Evolutionary conservation across 2,797 vertebrate species (phyloP), one percentile per base, ranked within the genome.

Genomic region (Lithobates sylvaticus): DNA sequence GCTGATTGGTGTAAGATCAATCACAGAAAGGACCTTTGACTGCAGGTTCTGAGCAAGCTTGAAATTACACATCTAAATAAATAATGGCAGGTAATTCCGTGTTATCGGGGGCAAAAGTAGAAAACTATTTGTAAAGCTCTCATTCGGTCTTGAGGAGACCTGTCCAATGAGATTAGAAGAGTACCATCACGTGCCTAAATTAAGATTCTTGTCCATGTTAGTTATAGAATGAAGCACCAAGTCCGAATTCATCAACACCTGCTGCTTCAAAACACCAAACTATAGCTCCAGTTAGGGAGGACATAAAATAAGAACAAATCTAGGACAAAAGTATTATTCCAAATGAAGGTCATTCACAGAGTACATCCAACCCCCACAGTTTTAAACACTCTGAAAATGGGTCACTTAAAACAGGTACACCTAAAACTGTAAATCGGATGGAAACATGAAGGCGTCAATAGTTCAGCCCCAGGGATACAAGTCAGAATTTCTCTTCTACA

Each of bases 391-490:
- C 7, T 9, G n/a, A 47, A 44, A 68, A 42, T 18, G 64, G 23
- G 26, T 50, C 23, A 27, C 61, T 34, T 34, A 47, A 39, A 16
- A 50, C 67, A 61, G 76, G 54, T 58, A 61, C 9, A 23, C 44
- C 44, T 47, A 78, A 71, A 78, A 64, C 47, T 71, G 10, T 65
- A 29, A 70, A 65, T 78, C 44, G 36, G 73, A 34, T 70, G 75
- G 36, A 72, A 73, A 78, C 75, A 72, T 65, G 3, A 76, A 82
- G 70, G 81, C 75, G 76, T 73, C 65, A 67, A 67, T 50, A 34
- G 23, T 44, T 26, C 26, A 54, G 77, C 86, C 77, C 70, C 61
- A 73, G 65, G 84, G 76, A 69, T 71, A 76, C 64, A 69, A 64
- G 80, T 73, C 54, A 64, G 34, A 74, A 82, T 18, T 50, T 65